Evolutionary conservation across 2,797 vertebrate species (phyloP).

Genomic region (Pachyuromys duprasi): DNA sequence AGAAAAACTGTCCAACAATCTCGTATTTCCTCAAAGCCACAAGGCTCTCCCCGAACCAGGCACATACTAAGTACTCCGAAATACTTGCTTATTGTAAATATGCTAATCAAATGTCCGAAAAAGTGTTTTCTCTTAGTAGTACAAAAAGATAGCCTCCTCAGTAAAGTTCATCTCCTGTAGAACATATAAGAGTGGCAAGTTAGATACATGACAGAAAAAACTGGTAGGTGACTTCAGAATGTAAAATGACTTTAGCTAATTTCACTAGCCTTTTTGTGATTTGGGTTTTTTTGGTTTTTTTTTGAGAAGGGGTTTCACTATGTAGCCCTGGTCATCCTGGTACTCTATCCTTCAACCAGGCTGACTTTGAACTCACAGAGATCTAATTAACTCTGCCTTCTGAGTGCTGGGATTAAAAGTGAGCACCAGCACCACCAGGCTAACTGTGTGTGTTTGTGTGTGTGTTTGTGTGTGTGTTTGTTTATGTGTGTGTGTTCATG

Average conservation of each 20-base stretch:
- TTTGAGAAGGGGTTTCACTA: background rate
- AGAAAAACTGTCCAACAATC: constrained; percentile 8
- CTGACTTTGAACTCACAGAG: background rate
- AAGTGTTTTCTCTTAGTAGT: background rate
- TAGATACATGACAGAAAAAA: background rate
- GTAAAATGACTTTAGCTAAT: background rate
- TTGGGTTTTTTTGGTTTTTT: background rate
- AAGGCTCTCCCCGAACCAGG: background rate
- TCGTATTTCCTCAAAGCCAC: background rate
- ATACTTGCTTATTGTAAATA: background rate
- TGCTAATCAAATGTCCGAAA: background rate
- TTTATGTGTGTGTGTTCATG: background rate
- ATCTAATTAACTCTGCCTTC: background rate
- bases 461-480: background rate
- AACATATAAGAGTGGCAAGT: background rate
- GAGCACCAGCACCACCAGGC: no score
- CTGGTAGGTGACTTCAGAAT: background rate
- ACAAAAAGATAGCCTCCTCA: background rate
- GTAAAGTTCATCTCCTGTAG: background rate
- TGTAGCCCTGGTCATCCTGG: background rate
- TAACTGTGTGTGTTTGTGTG: no score
- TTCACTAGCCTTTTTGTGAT: background rate
- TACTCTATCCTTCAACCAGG: background rate
- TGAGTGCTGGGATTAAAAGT: background rate
- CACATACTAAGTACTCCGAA: background rate